These are phyloP conservation scores for Mustela nigripes DNA, from an alignment of 2,113 vertebrate genomes.

Conservation along the genomic window DNA sequence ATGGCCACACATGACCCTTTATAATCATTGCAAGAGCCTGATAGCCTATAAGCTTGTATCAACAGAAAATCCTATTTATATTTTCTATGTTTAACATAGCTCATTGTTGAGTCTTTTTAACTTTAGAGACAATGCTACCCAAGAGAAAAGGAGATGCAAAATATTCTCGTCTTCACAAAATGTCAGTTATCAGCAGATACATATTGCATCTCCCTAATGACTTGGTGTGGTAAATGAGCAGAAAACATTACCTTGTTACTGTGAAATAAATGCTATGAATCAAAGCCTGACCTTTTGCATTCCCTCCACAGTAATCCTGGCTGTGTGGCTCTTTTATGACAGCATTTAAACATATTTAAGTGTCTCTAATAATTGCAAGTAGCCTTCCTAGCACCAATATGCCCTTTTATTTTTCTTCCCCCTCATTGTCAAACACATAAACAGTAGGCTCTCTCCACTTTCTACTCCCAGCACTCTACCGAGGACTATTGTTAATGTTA, in stretches of 20 bases:
- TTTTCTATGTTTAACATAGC: background rate
- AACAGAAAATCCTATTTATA: background rate
- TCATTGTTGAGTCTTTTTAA: background rate
- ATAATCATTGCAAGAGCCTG: background rate
- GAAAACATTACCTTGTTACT: constrained; percentile 25
- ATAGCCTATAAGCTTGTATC: background rate
- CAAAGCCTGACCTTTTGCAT: constrained; percentile 39
- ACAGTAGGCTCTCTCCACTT: background rate
- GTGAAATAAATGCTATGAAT: constrained; percentile 4
- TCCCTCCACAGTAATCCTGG: background rate
- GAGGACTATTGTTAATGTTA: background rate
- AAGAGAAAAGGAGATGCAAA: constrained; percentile 47
- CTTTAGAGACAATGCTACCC: background rate
- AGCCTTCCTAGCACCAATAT: background rate
- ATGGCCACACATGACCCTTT: background rate
- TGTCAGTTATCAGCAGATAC: background rate
- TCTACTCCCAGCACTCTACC: background rate
- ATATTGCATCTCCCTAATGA: constrained; percentile 14
- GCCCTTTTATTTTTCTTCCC: background rate
- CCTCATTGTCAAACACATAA: background rate
- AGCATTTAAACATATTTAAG: background rate
- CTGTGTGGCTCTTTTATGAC: background rate
- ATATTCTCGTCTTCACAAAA: constrained; percentile 24
- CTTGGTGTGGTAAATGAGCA: constrained; percentile 26
- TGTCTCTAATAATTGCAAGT: constrained; percentile 28